Percentiles rank a stretch among this genome's conserved stretches.
phyloP scores from a whole-genome alignment of 2,888 invertebrate genomes.

The Acanthosepion esculentum region DNA sequence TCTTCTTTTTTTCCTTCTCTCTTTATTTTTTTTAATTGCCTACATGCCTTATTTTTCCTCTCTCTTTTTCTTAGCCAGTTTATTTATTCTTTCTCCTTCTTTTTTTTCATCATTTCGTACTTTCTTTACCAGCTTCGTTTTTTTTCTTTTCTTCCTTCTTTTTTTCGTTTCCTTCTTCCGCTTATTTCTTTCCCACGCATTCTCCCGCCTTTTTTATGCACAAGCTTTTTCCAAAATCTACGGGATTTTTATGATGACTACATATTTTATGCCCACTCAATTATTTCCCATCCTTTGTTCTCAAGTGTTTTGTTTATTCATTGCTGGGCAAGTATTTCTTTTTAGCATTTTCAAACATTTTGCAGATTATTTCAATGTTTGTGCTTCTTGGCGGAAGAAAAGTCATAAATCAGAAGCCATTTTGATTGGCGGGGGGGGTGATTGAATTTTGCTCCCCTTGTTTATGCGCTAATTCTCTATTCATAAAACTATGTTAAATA shows the following conservation, averaged over 20 bases:
- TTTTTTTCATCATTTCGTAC: not conserved
- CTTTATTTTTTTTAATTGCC: not conserved
- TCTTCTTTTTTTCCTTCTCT: not conserved
- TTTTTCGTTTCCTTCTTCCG: not conserved
- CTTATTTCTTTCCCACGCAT: rapidly evolving
- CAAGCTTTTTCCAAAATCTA: not conserved
- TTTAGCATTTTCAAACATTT: not conserved
- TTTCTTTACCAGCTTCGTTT: not conserved
- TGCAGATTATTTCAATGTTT: not conserved
- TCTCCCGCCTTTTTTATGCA: not conserved
- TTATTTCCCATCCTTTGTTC: not conserved
- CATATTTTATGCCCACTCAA: not conserved
- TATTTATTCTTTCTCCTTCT: no score
- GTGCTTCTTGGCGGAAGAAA: not conserved
- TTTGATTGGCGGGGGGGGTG: not conserved
- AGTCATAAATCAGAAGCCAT: not conserved
- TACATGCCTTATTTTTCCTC: not conserved
- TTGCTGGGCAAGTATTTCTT: not conserved
- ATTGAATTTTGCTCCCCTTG: not conserved
- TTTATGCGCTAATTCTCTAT: not conserved
- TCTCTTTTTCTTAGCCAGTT: no score
- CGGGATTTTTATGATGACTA: not conserved
- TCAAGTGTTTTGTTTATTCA: not conserved
- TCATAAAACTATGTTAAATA: not conserved
- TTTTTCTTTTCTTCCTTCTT: not conserved